Conservation (phyloP, 2,113 vertebrate genomes). For the Serilophus lunatus region DNA sequence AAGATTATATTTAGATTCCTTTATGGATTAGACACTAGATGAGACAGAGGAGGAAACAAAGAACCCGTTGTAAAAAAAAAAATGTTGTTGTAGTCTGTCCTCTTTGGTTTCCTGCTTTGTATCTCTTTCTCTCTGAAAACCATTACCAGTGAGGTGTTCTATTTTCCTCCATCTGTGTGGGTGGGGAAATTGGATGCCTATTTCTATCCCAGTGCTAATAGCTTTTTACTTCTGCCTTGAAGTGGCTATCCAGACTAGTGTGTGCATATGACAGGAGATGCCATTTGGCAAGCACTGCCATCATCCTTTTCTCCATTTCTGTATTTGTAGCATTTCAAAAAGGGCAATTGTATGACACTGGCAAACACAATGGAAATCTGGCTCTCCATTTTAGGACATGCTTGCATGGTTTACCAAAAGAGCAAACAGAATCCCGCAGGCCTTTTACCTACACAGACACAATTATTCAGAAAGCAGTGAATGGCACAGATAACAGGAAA, state of each 20-base stretch:
- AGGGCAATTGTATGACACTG: background rate
- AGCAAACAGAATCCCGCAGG: background rate
- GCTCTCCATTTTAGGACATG: background rate
- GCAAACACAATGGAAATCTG: constrained; percentile 15
- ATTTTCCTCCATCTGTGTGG: constrained; percentile 15
- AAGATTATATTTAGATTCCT: background rate
- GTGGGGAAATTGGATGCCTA: background rate
- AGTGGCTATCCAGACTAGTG: background rate
- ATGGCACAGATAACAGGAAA: background rate
- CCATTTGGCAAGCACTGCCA: constrained; percentile 10
- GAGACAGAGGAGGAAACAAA: accelerated
- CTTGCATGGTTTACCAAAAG: background rate
- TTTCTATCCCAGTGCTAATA: constrained; percentile 15
- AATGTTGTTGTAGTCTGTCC: background rate
- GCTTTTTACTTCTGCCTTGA: background rate
- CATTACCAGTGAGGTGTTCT: background rate
- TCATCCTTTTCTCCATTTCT: background rate
- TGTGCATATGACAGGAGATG: background rate
- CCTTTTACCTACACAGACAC: background rate
- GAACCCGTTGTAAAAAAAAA: background rate
- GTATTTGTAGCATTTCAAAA: constrained; percentile 8
- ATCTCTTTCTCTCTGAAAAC: background rate
- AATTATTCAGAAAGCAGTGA: background rate
- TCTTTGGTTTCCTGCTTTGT: background rate
- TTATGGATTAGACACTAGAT: background rate